Percentiles rank a stretch among this genome's conserved stretches.
phyloP scores from a whole-genome alignment of 2,888 invertebrate species.

The Rhyacophila evoluta region DNA sequence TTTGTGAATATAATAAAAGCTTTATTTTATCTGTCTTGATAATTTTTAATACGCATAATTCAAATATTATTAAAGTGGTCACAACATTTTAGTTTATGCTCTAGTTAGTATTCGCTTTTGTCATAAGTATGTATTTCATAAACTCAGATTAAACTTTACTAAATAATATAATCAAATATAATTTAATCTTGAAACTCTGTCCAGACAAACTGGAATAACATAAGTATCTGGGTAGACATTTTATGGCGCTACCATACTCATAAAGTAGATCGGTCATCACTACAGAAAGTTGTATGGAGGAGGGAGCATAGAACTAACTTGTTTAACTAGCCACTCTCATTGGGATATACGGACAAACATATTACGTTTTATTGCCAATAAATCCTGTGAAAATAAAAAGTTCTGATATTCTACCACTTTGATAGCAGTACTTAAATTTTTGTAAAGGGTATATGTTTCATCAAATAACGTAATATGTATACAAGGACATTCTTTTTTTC shows the following conservation, averaged over 20 bases:
- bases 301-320: neutral
- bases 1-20: no score
- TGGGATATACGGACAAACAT: slow-evolving; percentile 39
- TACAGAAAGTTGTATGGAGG: neutral
- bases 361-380: slow-evolving; percentile 46
- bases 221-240: neutral
- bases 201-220: neutral
- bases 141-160: no score
- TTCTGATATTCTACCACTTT: slow-evolving; percentile 34
- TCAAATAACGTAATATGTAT: no score
- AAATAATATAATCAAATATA: no score
- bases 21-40: no score
- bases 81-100: no score
- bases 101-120: no score
- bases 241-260: slow-evolving; percentile 5
- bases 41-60: no score
- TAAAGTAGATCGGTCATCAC: slow-evolving; percentile 9
- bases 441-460: no score
- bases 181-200: neutral
- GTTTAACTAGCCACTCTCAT: slow-evolving; percentile 45
- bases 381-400: slow-evolving; percentile 40
- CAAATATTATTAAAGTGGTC: no score
- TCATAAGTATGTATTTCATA: no score
- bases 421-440: neutral
- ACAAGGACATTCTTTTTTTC: no score